These are phyloP conservation scores for Drosophila elegans DNA, from an alignment of 1,140 invertebrate genomes.

Conservation along the genomic window DNA sequence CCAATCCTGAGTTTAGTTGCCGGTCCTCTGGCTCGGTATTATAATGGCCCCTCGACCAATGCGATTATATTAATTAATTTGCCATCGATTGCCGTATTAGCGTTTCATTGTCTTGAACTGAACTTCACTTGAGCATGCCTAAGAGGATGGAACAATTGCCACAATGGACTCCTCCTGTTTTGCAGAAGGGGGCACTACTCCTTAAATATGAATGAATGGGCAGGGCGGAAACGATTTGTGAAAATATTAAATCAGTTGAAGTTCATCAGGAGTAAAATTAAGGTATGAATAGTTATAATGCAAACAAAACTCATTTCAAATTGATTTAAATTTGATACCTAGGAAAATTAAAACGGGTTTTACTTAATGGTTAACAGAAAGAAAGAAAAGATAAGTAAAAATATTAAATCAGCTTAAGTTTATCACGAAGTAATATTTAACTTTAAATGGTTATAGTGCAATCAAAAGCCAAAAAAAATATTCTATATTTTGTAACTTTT, in stretches of 20 bases:
- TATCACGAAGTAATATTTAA: no score
- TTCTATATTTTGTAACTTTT: no score
- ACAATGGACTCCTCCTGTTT: neutral
- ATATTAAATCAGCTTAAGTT: no score
- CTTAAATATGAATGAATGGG: constrained; percentile 25
- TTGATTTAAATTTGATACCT: no score
- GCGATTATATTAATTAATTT: constrained; percentile 80
- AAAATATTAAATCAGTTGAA: constrained; percentile 7
- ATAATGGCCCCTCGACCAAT: constrained; percentile 36
- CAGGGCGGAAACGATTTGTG: neutral
- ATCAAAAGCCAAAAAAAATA: no score
- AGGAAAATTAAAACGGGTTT: no score
- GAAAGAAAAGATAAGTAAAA: no score
- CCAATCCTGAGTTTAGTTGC: constrained; percentile 10
- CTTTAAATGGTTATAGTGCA: no score
- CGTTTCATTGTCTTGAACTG: constrained; percentile 53
- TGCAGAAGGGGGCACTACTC: neutral
- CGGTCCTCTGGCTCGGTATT: constrained; percentile 27
- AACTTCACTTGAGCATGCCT: constrained; percentile 38
- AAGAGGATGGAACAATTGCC: constrained; percentile 41
- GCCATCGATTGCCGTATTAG: constrained; percentile 63
- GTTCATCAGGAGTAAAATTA: neutral
- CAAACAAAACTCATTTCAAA: no score
- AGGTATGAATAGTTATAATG: neutral
- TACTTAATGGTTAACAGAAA: no score